Conservation (phyloP, 2,113 vertebrate species). For the Tenebrosternarchus preto region DNA sequence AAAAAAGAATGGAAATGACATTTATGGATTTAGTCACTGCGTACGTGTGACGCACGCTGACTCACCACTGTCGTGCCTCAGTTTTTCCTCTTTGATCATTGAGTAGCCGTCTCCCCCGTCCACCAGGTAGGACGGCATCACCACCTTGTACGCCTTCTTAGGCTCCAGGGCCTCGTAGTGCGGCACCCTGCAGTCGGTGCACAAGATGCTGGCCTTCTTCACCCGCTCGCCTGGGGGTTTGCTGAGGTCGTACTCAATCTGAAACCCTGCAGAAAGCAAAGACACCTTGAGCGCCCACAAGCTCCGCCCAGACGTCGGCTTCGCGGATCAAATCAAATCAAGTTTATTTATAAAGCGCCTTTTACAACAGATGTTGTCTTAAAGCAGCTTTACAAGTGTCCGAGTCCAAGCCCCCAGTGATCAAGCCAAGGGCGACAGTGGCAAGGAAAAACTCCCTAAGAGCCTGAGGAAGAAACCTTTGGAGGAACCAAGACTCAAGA, state of each 20-base stretch:
- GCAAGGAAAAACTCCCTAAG: too few species aligned
- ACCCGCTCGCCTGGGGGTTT: conserved; percentile 71
- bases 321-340: too few species aligned
- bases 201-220: conserved; percentile 76
- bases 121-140: conserved; percentile 79
- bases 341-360: too few species aligned
- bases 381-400: too few species aligned
- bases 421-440: too few species aligned
- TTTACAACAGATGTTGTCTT: too few species aligned
- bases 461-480: too few species aligned
- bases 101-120: conserved; percentile 83
- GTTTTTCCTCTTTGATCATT: conserved; percentile 78
- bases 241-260: conserved; percentile 79
- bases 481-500: too few species aligned
- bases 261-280: conserved; percentile 77
- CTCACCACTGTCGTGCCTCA: conserved; percentile 87
- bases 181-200: conserved; percentile 84
- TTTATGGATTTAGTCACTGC: too few species aligned
- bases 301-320: background rate
- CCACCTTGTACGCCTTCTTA: conserved; percentile 76
- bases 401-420: too few species aligned
- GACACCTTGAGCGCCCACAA: background rate
- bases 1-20: too few species aligned
- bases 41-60: background rate
- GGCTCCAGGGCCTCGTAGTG: conserved; percentile 75